Conservation (phyloP, 2,797 vertebrate genomes). For the Karalla daura region DNA sequence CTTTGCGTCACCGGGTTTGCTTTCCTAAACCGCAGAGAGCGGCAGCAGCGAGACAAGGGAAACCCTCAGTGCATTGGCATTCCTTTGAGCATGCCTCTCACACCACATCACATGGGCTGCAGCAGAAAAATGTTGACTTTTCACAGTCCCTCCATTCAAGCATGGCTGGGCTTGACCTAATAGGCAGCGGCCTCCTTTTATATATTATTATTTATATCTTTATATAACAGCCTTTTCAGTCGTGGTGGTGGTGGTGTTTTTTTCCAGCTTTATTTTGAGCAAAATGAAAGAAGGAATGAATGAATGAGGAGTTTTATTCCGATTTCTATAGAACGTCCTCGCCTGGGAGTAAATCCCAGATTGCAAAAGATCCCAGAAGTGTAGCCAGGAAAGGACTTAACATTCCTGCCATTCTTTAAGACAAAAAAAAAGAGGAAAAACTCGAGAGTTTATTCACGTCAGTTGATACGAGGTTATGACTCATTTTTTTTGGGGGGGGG, state of each 20-base stretch:
- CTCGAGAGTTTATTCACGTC: conserved; percentile 19
- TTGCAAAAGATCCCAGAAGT: conserved; percentile 6
- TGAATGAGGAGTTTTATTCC: conserved; percentile 48
- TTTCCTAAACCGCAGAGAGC: conserved; percentile 66
- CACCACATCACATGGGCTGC: conserved; percentile 71
- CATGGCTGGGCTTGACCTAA: conserved; percentile 65
- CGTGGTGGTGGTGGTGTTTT: too few species aligned
- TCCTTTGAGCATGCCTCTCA: conserved; percentile 73
- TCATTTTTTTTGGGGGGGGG: too few species aligned
- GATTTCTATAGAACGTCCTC: conserved; percentile 21
- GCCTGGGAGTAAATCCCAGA: conserved; percentile 10
- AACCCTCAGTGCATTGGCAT: conserved; percentile 73
- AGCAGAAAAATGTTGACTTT: conserved; percentile 77
- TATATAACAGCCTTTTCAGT: conserved; percentile 61
- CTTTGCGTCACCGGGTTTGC: conserved; percentile 67
- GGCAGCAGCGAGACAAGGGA: conserved; percentile 63
- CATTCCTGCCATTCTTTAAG: conserved; percentile 35
- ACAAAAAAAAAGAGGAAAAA: too few species aligned
- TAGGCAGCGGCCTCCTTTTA: conserved; percentile 54
- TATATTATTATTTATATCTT: conserved; percentile 44
- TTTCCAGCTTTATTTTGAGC: too few species aligned
- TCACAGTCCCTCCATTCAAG: conserved; percentile 71
- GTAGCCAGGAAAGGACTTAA: conserved; percentile 1
- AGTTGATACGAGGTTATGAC: not conserved
- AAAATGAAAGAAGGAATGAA: too few species aligned